Evolutionary conservation across 1,140 invertebrate species (phyloP).

Genomic region (Cyrtorhinus lividipennis): DNA sequence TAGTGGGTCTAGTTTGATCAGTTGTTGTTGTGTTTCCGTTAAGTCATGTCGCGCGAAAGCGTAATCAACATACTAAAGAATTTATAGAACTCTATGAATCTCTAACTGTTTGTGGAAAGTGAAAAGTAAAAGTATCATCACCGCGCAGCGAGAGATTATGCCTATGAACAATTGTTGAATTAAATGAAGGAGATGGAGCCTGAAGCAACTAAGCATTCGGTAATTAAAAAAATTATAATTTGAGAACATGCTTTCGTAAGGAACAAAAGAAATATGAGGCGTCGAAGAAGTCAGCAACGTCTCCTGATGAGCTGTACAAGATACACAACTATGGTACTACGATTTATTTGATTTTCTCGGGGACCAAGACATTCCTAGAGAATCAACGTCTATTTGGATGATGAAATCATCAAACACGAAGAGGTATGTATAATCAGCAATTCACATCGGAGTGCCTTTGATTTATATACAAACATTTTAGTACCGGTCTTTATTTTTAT

Average conservation of each 20-base stretch:
- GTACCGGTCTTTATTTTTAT: too few relatives aligned
- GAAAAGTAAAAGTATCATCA: slow-evolving; percentile 27
- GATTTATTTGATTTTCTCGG: slow-evolving; percentile 25
- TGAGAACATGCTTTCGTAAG: slow-evolving; percentile 26
- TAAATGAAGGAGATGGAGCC: slow-evolving; percentile 27
- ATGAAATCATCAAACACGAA: too few relatives aligned
- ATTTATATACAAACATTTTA: too few relatives aligned
- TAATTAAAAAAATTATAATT: slow-evolving; percentile 28
- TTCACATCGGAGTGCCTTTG: too few relatives aligned
- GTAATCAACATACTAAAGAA: slow-evolving; percentile 12
- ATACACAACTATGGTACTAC: slow-evolving; percentile 27
- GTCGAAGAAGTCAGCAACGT: slow-evolving; percentile 24
- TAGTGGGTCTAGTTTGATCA: too few relatives aligned
- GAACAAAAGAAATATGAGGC: slow-evolving; percentile 26
- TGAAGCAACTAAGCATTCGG: slow-evolving; percentile 22
- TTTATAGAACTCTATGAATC: slow-evolving; percentile 28
- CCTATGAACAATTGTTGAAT: slow-evolving; percentile 25
- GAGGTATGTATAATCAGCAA: too few relatives aligned
- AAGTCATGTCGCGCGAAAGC: slow-evolving; percentile 11
- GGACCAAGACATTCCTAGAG: slow-evolving; percentile 24
- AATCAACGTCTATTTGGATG: neutral
- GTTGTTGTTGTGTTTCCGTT: too few relatives aligned
- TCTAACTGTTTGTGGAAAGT: slow-evolving; percentile 27
- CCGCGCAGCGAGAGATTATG: slow-evolving; percentile 25
- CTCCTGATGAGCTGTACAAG: slow-evolving; percentile 25